phyloP scores from a whole-genome alignment of 2,113 vertebrate genomes.

The Oenanthe melanoleuca region DNA sequence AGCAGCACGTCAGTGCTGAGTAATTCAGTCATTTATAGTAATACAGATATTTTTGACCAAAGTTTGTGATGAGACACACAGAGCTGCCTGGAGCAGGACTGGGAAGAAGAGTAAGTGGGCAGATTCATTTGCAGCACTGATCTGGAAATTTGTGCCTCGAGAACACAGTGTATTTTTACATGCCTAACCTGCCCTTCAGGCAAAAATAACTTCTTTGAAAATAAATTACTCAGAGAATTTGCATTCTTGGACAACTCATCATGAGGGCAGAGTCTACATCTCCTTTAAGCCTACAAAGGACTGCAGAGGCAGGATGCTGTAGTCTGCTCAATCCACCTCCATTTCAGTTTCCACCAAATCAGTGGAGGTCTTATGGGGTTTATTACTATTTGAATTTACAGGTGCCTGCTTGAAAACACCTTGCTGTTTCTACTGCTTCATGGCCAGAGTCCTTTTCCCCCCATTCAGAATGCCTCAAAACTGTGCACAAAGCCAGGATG shows the following conservation, averaged over 20 bases:
- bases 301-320: neutral
- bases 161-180: neutral
- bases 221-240: neutral
- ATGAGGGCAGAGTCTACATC: neutral
- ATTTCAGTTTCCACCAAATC: neutral
- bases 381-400: neutral
- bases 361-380: neutral
- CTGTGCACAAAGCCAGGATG: neutral
- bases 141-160: neutral
- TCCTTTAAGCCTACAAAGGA: neutral
- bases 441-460: neutral
- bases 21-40: constrained; percentile 23
- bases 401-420: neutral
- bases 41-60: neutral
- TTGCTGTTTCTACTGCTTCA: neutral
- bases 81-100: neutral
- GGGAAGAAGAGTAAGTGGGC: neutral
- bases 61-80: neutral
- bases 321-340: neutral
- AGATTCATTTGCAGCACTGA: neutral
- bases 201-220: constrained; percentile 17
- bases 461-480: neutral
- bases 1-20: neutral
- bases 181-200: neutral
- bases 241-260: neutral